Conservation (phyloP, 1,140 invertebrate species). For the Drosophila nigromelanica region DNA sequence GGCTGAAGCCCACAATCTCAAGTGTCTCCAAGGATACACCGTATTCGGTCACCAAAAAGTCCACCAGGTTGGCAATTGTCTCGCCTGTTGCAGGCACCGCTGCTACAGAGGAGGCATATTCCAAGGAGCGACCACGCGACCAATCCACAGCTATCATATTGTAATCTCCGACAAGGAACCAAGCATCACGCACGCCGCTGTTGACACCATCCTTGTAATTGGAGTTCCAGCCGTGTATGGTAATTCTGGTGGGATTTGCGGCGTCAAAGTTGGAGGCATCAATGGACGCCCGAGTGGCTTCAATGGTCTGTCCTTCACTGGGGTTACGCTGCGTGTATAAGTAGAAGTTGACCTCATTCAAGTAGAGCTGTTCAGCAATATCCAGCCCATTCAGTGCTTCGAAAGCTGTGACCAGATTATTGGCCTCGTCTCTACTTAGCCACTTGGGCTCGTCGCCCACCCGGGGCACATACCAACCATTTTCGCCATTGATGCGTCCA, state of each 20-base stretch:
- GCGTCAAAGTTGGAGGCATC: slow-evolving; percentile 59
- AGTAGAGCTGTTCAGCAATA: slow-evolving; percentile 31
- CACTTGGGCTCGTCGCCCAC: slow-evolving; percentile 40
- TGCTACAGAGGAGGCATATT: slow-evolving; percentile 84
- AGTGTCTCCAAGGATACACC: slow-evolving; percentile 85
- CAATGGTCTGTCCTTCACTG: slow-evolving; percentile 40
- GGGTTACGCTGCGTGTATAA: slow-evolving; percentile 62
- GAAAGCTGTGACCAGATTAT: slow-evolving; percentile 36
- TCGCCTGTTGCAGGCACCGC: slow-evolving; percentile 58
- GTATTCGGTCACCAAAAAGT: slow-evolving; percentile 82
- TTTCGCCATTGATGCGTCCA: slow-evolving; percentile 35
- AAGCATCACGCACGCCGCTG: slow-evolving; percentile 79
- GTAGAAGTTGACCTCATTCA: slow-evolving; percentile 61
- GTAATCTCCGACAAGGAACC: slow-evolving; percentile 84
- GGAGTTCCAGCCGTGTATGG: slow-evolving; percentile 78
- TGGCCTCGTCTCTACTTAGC: slow-evolving; percentile 42
- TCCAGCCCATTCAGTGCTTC: slow-evolving; percentile 42
- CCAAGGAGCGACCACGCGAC: slow-evolving; percentile 84
- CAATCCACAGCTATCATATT: slow-evolving; percentile 87
- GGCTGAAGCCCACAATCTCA: slow-evolving; percentile 88
- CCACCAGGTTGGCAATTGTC: slow-evolving; percentile 84
- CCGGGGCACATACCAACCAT: slow-evolving; percentile 69
- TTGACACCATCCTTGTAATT: slow-evolving; percentile 74
- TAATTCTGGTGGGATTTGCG: slow-evolving; percentile 59
- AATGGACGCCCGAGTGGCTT: slow-evolving; percentile 36